A percentile compares a stretch with the other conserved stretches of the same genome.
Evolutionary conservation across 2,113 vertebrate species (phyloP).

Genomic region (Acrocephalus kingi): DNA sequence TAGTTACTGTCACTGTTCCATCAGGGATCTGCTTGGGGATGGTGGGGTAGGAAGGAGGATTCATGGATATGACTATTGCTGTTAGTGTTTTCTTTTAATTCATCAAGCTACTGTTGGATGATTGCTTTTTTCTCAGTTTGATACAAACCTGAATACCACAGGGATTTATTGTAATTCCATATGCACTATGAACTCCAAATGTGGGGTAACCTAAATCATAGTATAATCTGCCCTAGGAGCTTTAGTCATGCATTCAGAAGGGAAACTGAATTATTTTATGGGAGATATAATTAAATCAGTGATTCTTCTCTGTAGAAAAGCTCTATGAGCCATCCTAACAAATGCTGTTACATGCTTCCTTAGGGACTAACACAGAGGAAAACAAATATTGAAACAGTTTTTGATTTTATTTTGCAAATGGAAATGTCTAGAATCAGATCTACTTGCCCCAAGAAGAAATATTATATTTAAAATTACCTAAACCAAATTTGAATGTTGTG

Average conservation of each 20-base stretch:
- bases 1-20: background rate
- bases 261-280: background rate
- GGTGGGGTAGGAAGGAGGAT: background rate
- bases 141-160: background rate
- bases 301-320: background rate
- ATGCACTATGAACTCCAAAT: background rate
- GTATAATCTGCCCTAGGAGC: background rate
- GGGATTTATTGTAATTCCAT: background rate
- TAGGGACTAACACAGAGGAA: background rate
- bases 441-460: background rate
- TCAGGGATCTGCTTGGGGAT: rapidly evolving
- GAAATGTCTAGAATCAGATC: background rate
- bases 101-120: background rate
- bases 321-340: background rate
- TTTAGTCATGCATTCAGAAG: background rate
- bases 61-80: background rate
- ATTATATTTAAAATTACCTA: background rate
- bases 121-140: background rate
- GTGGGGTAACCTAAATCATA: background rate
- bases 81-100: background rate
- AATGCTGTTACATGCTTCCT: background rate
- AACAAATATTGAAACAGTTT: background rate
- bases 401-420: background rate
- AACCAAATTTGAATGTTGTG: background rate
- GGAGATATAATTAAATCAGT: background rate